These are phyloP conservation scores for Acropternis orthonyx DNA, from an alignment of 2,797 vertebrate species.

Conservation along the genomic window DNA sequence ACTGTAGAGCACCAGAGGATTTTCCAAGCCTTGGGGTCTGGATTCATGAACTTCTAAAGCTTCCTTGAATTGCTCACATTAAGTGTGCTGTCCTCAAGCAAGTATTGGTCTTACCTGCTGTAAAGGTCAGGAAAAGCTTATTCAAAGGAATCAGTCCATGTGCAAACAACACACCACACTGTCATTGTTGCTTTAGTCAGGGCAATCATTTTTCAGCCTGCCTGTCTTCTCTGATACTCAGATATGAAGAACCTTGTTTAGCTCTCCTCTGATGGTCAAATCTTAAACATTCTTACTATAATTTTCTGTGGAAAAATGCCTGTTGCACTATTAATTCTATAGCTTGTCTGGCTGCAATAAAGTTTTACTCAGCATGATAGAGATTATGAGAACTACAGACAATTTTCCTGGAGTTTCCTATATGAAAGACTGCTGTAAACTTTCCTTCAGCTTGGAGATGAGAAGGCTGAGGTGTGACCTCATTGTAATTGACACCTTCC, in stretches of 20 bases:
- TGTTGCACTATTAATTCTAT: not conserved
- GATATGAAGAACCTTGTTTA: not conserved
- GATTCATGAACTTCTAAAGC: not conserved
- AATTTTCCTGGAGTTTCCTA: not conserved
- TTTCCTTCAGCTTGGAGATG: too few species aligned
- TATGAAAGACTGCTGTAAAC: not conserved
- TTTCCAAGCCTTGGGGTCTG: slow-evolving; percentile 52
- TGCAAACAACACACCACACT: not conserved
- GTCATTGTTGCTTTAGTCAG: not conserved
- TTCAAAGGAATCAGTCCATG: not conserved
- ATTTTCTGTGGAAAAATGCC: not conserved
- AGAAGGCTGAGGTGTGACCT: too few species aligned
- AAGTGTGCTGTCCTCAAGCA: not conserved
- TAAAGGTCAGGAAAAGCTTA: slow-evolving; percentile 17
- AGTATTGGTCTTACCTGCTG: not conserved
- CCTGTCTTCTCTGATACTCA: not conserved
- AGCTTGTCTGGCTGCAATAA: not conserved
- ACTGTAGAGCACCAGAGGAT: not conserved
- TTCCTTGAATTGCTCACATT: not conserved
- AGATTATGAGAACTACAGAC: not conserved
- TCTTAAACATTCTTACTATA: not conserved
- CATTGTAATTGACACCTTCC: not conserved
- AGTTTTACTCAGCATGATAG: not conserved
- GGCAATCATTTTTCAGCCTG: not conserved
- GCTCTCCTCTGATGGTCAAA: not conserved